Percentiles rank a stretch among this genome's conserved stretches.
These are phyloP conservation scores for Xylocopa sonorina DNA, from an alignment of 1,140 invertebrate species.

Conservation along the genomic window DNA sequence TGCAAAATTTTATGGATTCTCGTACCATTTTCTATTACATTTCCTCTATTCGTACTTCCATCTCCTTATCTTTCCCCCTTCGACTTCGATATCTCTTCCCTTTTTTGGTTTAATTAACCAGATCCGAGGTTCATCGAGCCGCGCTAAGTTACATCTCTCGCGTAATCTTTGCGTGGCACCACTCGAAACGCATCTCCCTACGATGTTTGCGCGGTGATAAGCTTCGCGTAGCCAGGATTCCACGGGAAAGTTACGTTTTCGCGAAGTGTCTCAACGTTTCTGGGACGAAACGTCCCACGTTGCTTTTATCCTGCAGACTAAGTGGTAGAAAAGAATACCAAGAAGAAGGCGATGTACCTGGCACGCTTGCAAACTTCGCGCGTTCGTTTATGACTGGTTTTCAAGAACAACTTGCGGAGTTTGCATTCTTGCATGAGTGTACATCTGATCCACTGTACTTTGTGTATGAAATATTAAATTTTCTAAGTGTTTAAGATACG, in stretches of 20 bases:
- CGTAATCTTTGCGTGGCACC: conserved; percentile 71
- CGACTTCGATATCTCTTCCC: neutral
- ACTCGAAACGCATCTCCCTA: conserved; percentile 69
- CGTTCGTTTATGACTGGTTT: neutral
- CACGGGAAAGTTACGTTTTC: conserved; percentile 16
- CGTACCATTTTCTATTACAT: conserved; percentile 12
- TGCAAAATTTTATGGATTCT: conserved; percentile 17
- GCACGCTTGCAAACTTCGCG: conserved; percentile 6
- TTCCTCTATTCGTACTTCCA: conserved; percentile 2
- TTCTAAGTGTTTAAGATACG: neutral
- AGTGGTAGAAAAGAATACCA: conserved; percentile 27
- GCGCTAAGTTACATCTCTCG: conserved; percentile 69
- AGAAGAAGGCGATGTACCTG: conserved; percentile 11
- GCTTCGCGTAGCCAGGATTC: conserved; percentile 16
- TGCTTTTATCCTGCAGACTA: conserved; percentile 29
- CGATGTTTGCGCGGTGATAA: conserved; percentile 59
- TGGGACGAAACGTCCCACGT: conserved; percentile 13
- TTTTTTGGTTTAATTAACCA: conserved; percentile 67
- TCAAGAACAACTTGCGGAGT: neutral
- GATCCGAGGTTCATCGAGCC: conserved; percentile 70
- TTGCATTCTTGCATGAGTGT: neutral
- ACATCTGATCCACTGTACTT: neutral
- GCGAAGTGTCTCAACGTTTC: conserved; percentile 4
- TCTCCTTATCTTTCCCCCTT: neutral
- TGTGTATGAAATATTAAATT: conserved; percentile 7